Evolutionary conservation across 2,113 vertebrate genomes (phyloP).

Genomic region (Myotis davidii): DNA sequence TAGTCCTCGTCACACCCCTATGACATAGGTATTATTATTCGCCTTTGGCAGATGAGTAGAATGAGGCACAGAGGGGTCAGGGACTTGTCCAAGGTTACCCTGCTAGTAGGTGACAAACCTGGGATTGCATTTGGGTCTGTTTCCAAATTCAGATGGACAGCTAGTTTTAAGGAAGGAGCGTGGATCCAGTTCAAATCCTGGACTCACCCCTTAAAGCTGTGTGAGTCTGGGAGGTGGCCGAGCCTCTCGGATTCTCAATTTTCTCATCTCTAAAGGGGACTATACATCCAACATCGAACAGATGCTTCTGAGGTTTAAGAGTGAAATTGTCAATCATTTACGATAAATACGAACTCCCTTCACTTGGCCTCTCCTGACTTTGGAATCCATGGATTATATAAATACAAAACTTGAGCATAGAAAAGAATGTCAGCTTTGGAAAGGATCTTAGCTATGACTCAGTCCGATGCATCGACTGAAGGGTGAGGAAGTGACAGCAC

Average conservation of each 20-base stretch:
- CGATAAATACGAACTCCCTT: background rate
- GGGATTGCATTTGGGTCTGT: background rate
- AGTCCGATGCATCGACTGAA: background rate
- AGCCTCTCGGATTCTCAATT: background rate
- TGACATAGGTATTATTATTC: background rate
- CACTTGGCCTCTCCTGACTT: background rate
- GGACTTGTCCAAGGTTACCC: background rate
- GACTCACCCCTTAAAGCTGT: background rate
- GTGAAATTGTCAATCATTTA: background rate
- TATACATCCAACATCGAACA: background rate
- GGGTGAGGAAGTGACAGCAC: background rate
- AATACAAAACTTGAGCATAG: background rate
- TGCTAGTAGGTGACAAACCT: background rate
- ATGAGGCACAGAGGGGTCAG: background rate
- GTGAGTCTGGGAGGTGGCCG: background rate
- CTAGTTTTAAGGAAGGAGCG: background rate
- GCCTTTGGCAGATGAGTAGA: background rate
- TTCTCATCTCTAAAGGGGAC: background rate
- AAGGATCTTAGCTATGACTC: background rate
- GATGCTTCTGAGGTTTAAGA: conserved; percentile 9
- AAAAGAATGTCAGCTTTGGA: background rate
- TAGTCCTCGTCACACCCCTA: background rate
- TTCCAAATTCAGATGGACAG: background rate
- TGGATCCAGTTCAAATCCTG: background rate
- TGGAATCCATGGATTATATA: background rate